phyloP scores from a whole-genome alignment of 2,113 vertebrate species.

The Ameiurus melas region DNA sequence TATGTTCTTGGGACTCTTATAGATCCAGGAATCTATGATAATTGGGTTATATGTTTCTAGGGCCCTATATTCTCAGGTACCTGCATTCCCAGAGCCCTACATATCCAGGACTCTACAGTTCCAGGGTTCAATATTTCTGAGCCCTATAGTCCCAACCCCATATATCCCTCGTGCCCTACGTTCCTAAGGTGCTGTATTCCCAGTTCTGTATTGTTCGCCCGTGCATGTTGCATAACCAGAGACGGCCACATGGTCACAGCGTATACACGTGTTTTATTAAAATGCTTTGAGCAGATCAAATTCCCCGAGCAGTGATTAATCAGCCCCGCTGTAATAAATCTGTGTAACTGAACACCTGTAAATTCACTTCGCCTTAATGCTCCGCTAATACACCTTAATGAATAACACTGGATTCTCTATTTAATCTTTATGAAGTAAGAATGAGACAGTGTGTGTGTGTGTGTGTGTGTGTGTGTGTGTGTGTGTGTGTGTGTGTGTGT shows the following conservation, averaged over 20 bases:
- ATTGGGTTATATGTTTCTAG: neutral
- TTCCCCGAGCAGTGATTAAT: conserved; percentile 49
- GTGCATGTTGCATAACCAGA: neutral
- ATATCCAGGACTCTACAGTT: neutral
- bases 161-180: neutral
- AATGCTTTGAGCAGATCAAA: conserved; percentile 4
- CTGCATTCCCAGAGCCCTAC: neutral
- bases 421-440: conserved; percentile 2
- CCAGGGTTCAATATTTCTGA: neutral
- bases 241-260: neutral
- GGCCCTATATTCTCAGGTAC: neutral
- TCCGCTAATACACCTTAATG: conserved; percentile 30
- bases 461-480: conserved; percentile 46
- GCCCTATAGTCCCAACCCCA: neutral
- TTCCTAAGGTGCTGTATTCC: neutral
- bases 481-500: conserved; percentile 19
- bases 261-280: conserved; percentile 1
- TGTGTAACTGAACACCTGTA: conserved; percentile 28
- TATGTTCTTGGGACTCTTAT: neutral
- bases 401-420: conserved; percentile 1
- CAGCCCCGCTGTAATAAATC: conserved; percentile 46
- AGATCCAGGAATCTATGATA: neutral
- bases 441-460: conserved; percentile 44
- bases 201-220: neutral
- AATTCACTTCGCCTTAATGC: neutral